Evolutionary conservation across 1,140 invertebrate species (phyloP), one percentile per base, ranked within the genome.

Genomic region (Euura lappo): DNA sequence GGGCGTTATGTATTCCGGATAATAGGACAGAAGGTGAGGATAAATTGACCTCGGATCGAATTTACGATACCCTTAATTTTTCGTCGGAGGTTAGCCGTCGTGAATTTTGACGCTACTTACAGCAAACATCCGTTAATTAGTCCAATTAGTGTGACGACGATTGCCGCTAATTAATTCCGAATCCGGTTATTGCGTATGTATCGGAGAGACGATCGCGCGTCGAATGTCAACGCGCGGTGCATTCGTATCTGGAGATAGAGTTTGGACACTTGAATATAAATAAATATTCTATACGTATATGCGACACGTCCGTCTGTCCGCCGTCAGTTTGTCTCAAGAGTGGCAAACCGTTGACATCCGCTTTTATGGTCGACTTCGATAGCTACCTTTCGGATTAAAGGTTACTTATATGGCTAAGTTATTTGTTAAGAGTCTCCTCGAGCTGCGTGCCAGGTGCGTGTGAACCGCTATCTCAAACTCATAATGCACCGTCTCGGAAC

Each of bases 111-210:
- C 47, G 47, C 47, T 60, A 60, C 8, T 60, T 60, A 28, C 28
- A 60, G 11, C 66, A 72, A 72, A 43, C 13, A 28, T 81, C 70
- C 78, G 76, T 84, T 84, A 84, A 83, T 84, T 83, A 83, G 80
- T 78, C 80, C 83, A 84, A 84, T 84, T 84, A 84, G 80, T 82
- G 81, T 81, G 82, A 83, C 81, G 79, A 74, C 79, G 77, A 84
- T 83, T 79, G 81, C 75, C 73, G 75, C 79, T 83, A 84, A 84
- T 84, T 84, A 83, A 83, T 84, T 83, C 80, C 74, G 76, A 60
- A 28, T 28, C 28, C 28, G 28, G 28, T 28, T 28, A 28, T 8
- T 60, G 65, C 74, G 75, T 70, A 74, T 51, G 73, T 76, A n/a
- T 51, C 47, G 47, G 47, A 51, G n/a, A n/a, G 2, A 44, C 68